phyloP scores from a whole-genome alignment of 2,797 vertebrate genomes.

The Coccyzus lansbergi region DNA sequence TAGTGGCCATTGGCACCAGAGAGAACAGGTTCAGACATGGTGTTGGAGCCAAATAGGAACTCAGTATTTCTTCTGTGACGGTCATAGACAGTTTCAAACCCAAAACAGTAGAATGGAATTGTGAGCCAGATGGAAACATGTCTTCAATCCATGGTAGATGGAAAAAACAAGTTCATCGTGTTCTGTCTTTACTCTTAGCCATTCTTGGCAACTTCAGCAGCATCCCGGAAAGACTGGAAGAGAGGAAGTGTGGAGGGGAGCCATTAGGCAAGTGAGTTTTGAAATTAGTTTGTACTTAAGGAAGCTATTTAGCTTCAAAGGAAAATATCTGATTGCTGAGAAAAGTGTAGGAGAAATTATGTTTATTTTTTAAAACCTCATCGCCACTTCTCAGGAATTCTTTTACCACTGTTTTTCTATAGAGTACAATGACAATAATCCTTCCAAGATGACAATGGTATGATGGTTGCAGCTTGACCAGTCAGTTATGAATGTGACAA shows the following conservation, averaged over 20 bases:
- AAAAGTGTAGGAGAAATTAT: not conserved
- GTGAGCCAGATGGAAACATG: not conserved
- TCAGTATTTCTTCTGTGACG: not conserved
- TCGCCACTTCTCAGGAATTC: not conserved
- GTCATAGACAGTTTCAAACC: slow-evolving; percentile 19
- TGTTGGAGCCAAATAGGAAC: not conserved
- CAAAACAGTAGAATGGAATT: not conserved
- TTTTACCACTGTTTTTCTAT: not conserved
- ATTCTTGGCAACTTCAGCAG: not conserved
- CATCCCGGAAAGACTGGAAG: not conserved
- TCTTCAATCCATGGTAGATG: not conserved
- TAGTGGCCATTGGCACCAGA: not conserved
- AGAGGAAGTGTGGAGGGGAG: not conserved
- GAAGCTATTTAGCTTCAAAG: not conserved
- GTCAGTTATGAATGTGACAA: not conserved
- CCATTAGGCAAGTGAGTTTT: not conserved
- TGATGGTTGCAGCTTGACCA: not conserved
- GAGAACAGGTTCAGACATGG: not conserved
- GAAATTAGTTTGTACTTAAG: not conserved
- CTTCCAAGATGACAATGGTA: not conserved
- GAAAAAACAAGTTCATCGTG: not conserved
- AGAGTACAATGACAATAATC: not conserved
- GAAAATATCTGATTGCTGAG: not conserved
- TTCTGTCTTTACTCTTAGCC: slow-evolving; percentile 19
- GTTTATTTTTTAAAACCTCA: not conserved